phyloP scores from a whole-genome alignment of 1,140 invertebrate genomes.

The Pantala flavescens region DNA sequence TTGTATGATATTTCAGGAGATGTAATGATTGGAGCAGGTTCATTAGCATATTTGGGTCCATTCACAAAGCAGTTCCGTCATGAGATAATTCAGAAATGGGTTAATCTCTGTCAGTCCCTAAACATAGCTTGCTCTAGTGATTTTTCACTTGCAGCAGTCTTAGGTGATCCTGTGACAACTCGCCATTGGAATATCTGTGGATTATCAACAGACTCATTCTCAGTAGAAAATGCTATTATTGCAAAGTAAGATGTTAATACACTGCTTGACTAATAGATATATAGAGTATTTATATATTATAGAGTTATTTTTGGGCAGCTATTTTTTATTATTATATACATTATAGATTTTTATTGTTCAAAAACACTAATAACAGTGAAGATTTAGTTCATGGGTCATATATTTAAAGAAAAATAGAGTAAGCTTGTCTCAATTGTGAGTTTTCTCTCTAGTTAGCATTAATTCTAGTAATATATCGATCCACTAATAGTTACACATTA shows the following conservation, averaged over 20 bases:
- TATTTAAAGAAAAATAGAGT: too few relatives aligned
- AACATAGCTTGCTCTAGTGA: conserved; percentile 61
- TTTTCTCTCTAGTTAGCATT: too few relatives aligned
- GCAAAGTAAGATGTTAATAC: conserved; percentile 45
- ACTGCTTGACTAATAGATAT: too few relatives aligned
- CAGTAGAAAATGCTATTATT: conserved; percentile 87
- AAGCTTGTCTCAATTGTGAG: too few relatives aligned
- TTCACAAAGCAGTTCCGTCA: conserved; percentile 70
- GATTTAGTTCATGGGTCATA: too few relatives aligned
- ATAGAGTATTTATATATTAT: too few relatives aligned
- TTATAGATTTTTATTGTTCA: too few relatives aligned
- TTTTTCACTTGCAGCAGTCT: conserved; percentile 60
- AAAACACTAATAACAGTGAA: too few relatives aligned
- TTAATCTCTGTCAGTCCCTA: conserved; percentile 47
- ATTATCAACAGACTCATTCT: conserved; percentile 78
- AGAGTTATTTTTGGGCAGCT: too few relatives aligned
- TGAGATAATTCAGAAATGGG: conserved; percentile 63
- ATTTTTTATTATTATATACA: too few relatives aligned
- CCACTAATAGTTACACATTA: too few relatives aligned
- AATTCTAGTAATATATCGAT: too few relatives aligned
- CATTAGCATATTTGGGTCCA: conserved; percentile 84
- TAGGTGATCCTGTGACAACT: conserved; percentile 80
- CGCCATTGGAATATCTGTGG: conserved; percentile 86
- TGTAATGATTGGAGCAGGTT: conserved; percentile 73
- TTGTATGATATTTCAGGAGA: conserved; percentile 50